A percentile compares a stretch with the other conserved stretches of the same genome.
phyloP scores from a whole-genome alignment of 2,797 vertebrate species.

The Mormyrus proboscirostris region DNA sequence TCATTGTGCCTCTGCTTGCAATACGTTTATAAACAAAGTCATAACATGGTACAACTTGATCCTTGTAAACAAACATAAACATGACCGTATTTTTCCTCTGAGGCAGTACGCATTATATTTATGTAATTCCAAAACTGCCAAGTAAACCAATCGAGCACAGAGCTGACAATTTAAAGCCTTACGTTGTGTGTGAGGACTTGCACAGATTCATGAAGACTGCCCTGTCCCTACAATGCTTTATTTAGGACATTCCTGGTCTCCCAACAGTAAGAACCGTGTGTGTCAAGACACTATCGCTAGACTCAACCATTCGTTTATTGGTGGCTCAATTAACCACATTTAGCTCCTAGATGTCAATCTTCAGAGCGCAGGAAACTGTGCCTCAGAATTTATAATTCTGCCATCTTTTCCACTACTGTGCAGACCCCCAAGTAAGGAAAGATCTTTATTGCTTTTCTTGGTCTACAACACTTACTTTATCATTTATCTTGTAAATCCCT shows the following conservation, averaged over 20 bases:
- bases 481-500: conserved; percentile 72
- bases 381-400: conserved; percentile 74
- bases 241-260: conserved; percentile 69
- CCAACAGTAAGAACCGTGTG: conserved; percentile 78
- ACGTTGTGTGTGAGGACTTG: conserved; percentile 63
- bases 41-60: conserved; percentile 47
- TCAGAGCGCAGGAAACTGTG: conserved; percentile 77
- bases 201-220: conserved; percentile 64
- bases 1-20: conserved; percentile 51
- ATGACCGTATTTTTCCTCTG: conserved; percentile 46
- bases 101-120: conserved; percentile 53
- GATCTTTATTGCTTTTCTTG: conserved; percentile 58
- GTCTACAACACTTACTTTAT: conserved; percentile 75
- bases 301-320: conserved; percentile 77
- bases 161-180: conserved; percentile 70
- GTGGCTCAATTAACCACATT: conserved; percentile 83
- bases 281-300: conserved; percentile 63
- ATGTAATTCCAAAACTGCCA: conserved; percentile 66
- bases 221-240: conserved; percentile 70
- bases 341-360: conserved; percentile 77
- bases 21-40: conserved; percentile 46
- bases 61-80: conserved; percentile 63
- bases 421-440: conserved; percentile 57
- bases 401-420: conserved; percentile 66
- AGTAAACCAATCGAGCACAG: conserved; percentile 74